Percentiles rank a stretch among this genome's conserved stretches.
Conservation (phyloP, 2,113 vertebrate genomes). For the Pedionomus torquatus region DNA sequence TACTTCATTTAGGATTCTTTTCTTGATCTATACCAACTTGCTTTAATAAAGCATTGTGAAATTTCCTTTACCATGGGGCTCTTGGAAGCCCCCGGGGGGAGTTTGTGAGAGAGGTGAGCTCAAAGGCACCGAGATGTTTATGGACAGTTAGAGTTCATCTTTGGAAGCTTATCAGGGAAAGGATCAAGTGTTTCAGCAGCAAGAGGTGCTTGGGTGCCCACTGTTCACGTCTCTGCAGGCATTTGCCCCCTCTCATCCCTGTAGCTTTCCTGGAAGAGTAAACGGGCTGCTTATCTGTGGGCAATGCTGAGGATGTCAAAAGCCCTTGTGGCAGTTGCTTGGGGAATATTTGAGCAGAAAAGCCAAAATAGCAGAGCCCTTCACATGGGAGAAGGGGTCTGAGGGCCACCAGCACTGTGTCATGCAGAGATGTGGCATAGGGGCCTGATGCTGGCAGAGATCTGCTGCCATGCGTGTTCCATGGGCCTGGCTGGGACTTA, state of each 20-base stretch:
- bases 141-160: neutral
- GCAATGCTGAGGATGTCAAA: neutral
- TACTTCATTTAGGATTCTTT: neutral
- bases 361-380: neutral
- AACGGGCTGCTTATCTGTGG: neutral
- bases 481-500: neutral
- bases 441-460: neutral
- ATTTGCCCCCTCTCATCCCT: rapidly evolving
- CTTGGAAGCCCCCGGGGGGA: neutral
- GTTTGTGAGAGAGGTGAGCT: neutral
- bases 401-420: rapidly evolving
- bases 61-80: rapidly evolving
- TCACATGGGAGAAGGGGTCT: neutral
- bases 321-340: neutral
- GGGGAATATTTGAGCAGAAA: neutral
- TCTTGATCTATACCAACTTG: rapidly evolving
- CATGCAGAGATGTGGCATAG: neutral
- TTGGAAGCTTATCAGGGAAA: neutral
- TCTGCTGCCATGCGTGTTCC: neutral
- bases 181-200: rapidly evolving
- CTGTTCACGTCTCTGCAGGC: rapidly evolving
- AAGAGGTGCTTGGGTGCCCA: rapidly evolving
- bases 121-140: no score
- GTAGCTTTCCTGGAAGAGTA: neutral
- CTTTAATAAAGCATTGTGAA: neutral